A percentile compares a stretch with the other conserved stretches of the same genome.
phyloP scores from a whole-genome alignment of 2,113 vertebrate species.

The Cinclus mexicanus region DNA sequence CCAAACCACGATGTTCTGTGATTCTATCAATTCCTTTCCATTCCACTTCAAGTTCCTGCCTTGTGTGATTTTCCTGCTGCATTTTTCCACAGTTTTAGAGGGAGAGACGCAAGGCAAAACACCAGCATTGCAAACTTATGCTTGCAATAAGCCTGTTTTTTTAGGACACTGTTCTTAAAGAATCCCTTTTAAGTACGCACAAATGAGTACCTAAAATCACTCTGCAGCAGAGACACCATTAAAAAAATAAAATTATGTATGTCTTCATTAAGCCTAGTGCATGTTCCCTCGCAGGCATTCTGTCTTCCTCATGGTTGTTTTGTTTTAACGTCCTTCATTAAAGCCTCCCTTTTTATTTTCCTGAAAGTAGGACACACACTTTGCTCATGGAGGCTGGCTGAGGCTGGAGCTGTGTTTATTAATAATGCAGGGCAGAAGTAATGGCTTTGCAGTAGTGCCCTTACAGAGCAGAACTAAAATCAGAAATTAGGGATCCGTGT shows the following conservation, averaged over 20 bases:
- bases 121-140: background rate
- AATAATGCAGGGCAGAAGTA: conserved; percentile 35
- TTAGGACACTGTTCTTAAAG: background rate
- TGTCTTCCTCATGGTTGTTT: background rate
- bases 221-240: background rate
- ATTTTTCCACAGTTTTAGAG: background rate
- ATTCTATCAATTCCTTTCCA: background rate
- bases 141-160: background rate
- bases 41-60: background rate
- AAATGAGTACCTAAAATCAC: background rate
- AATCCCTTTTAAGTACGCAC: background rate
- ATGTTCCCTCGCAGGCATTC: conserved; percentile 12
- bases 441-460: background rate
- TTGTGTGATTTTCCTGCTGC: background rate
- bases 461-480: background rate
- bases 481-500: background rate
- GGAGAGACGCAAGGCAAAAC: background rate
- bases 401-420: background rate
- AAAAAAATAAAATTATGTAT: background rate
- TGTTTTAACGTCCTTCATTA: conserved; percentile 5
- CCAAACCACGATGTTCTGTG: background rate
- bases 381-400: background rate
- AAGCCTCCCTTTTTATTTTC: background rate
- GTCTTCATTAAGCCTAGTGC: background rate
- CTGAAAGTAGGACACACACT: conserved; percentile 27